Evolutionary conservation across 2,797 vertebrate genomes (phyloP).

Genomic region (Pampus argenteus): DNA sequence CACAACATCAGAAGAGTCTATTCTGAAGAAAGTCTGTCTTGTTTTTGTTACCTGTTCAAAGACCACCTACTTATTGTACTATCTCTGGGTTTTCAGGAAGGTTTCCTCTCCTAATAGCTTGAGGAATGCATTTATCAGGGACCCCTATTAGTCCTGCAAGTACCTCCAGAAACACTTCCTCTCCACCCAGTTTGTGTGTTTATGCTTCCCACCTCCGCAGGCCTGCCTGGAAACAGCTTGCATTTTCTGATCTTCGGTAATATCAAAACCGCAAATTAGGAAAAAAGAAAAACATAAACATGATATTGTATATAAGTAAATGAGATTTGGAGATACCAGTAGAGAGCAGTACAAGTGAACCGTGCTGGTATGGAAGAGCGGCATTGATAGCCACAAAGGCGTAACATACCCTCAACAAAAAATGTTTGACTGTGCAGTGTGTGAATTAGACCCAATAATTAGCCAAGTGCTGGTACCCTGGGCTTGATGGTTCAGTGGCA

Average conservation of each 20-base stretch:
- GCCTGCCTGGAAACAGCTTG: slow-evolving; percentile 73
- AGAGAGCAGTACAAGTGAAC: slow-evolving; percentile 68
- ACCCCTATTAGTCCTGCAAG: slow-evolving; percentile 57
- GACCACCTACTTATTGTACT: slow-evolving; percentile 44
- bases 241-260: slow-evolving; percentile 50
- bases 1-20: background rate
- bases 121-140: slow-evolving; percentile 71
- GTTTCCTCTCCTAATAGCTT: slow-evolving; percentile 46
- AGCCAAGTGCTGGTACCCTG: slow-evolving; percentile 84
- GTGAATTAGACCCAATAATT: slow-evolving; percentile 83
- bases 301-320: slow-evolving; percentile 57
- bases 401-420: slow-evolving; percentile 73
- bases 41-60: slow-evolving; percentile 44
- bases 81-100: slow-evolving; percentile 56
- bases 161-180: slow-evolving; percentile 53
- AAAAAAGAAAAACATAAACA: slow-evolving; percentile 40
- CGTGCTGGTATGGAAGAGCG: slow-evolving; percentile 69
- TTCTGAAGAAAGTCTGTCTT: background rate
- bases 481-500: slow-evolving; percentile 83
- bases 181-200: slow-evolving; percentile 56
- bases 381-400: slow-evolving; percentile 72
- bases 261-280: slow-evolving; percentile 47
- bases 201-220: slow-evolving; percentile 68
- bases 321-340: slow-evolving; percentile 53
- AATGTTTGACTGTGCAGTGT: slow-evolving; percentile 62